A percentile compares a stretch with the other conserved stretches of the same genome.
phyloP scores from a whole-genome alignment of 2,113 vertebrate species.

The Phalacrocorax brasilianus region DNA sequence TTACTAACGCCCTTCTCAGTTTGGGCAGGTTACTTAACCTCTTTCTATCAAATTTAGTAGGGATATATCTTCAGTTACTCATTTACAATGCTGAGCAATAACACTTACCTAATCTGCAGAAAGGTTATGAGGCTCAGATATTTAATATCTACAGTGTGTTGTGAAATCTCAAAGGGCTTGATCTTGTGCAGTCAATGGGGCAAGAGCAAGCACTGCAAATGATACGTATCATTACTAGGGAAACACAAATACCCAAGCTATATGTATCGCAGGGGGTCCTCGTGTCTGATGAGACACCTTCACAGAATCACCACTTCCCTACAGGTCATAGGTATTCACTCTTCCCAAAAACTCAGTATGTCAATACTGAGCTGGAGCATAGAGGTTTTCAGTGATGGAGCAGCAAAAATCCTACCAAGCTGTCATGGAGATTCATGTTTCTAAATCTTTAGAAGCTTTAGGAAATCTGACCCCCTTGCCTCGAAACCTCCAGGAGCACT shows the following conservation, averaged over 20 bases:
- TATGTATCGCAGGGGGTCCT: neutral
- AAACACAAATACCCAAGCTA: neutral
- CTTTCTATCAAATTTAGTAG: neutral
- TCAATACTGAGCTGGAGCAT: neutral
- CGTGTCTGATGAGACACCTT: neutral
- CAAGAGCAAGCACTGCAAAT: neutral
- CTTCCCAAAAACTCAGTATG: neutral
- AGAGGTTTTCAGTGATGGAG: neutral
- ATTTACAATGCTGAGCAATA: neutral
- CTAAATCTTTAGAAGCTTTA: neutral
- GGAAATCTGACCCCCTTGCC: neutral
- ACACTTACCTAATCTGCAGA: constrained; percentile 19
- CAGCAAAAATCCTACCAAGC: neutral
- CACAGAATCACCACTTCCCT: neutral
- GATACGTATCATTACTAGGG: neutral
- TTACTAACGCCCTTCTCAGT: neutral
- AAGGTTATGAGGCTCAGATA: constrained; percentile 19
- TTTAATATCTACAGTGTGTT: constrained; percentile 29
- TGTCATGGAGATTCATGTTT: neutral
- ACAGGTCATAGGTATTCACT: neutral
- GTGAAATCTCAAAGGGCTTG: constrained; percentile 35
- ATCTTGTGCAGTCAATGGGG: neutral
- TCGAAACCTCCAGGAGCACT: neutral
- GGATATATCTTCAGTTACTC: neutral
- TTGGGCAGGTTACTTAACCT: neutral